Conservation (phyloP, 2,888 invertebrate genomes). For the Thymelicus sylvestris region DNA sequence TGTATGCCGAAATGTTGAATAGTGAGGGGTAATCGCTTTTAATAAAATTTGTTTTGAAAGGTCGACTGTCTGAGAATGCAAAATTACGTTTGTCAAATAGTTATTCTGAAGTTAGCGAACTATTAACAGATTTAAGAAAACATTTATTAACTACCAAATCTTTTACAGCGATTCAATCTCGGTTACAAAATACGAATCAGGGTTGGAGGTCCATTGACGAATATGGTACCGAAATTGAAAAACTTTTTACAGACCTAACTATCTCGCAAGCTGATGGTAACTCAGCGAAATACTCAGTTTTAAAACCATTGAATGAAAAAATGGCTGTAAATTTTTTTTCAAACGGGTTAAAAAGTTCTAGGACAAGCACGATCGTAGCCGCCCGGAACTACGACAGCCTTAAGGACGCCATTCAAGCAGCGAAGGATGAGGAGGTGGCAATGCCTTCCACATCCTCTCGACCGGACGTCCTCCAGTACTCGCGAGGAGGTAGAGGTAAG, state of each 20-base stretch:
- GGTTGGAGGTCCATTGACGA: slow-evolving; percentile 23
- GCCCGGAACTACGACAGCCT: slow-evolving; percentile 20
- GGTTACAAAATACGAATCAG: slow-evolving; percentile 28
- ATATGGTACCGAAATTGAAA: slow-evolving; percentile 30
- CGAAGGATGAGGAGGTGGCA: slow-evolving; percentile 36
- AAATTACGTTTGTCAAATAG: slow-evolving; percentile 22
- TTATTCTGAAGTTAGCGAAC: slow-evolving; percentile 2
- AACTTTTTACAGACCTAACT: slow-evolving; percentile 35
- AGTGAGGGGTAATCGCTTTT: slow-evolving; percentile 10
- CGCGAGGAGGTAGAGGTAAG: slow-evolving; percentile 22
- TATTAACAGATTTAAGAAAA: slow-evolving; percentile 14
- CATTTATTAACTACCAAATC: slow-evolving; percentile 32
- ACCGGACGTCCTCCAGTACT: slow-evolving; percentile 5
- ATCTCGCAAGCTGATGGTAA: slow-evolving; percentile 37
- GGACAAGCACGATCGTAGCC: slow-evolving; percentile 26
- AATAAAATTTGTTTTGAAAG: slow-evolving; percentile 37
- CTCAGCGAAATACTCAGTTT: slow-evolving; percentile 11
- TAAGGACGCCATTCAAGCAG: slow-evolving; percentile 34
- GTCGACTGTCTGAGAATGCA: slow-evolving; percentile 26
- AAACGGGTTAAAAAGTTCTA: slow-evolving; percentile 21
- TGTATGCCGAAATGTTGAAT: slow-evolving; percentile 17
- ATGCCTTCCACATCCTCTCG: slow-evolving; percentile 9
- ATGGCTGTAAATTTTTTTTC: slow-evolving; percentile 27
- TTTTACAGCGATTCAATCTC: slow-evolving; percentile 25
- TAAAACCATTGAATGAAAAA: slow-evolving; percentile 38